Conservation (phyloP, 1,140 invertebrate species). For the Diabrotica undecimpunctata region DNA sequence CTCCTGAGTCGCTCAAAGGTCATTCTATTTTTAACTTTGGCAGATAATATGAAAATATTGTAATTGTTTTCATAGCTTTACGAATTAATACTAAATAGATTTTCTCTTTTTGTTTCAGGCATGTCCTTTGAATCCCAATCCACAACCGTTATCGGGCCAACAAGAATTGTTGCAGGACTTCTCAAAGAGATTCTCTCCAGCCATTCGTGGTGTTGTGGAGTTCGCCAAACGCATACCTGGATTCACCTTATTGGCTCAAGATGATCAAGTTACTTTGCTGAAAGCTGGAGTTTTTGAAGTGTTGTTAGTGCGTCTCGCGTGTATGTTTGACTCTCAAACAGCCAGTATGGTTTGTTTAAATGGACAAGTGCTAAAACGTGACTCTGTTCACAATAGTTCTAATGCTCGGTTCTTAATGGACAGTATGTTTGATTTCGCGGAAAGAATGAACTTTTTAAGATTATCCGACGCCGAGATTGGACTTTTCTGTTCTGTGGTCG, state of each 20-base stretch:
- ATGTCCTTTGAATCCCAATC: constrained; percentile 91
- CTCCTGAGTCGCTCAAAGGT: constrained; percentile 18
- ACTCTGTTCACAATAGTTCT: constrained; percentile 83
- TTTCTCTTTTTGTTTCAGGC: constrained; percentile 65
- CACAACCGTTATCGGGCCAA: constrained; percentile 72
- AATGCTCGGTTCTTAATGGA: constrained; percentile 93
- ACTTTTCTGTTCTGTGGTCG: constrained; percentile 90
- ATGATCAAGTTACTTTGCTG: constrained; percentile 94
- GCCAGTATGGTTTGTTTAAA: constrained; percentile 91
- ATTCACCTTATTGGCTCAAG: constrained; percentile 89
- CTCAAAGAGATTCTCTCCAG: constrained; percentile 89
- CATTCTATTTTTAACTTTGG: constrained; percentile 26
- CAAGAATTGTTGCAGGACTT: constrained; percentile 83
- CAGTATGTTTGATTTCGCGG: constrained; percentile 96
- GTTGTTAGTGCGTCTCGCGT: constrained; percentile 84
- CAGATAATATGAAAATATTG: constrained; percentile 16
- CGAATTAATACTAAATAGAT: too few relatives aligned
- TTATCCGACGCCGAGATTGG: constrained; percentile 90
- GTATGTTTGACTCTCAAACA: constrained; percentile 88
- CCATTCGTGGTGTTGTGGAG: constrained; percentile 94
- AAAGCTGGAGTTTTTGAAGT: constrained; percentile 96
- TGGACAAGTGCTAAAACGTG: constrained; percentile 84
- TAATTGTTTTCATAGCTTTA: neutral
- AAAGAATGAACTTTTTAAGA: constrained; percentile 84
- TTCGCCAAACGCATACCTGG: constrained; percentile 97